Conservation (phyloP, 2,113 vertebrate species). For the Gymnarchus niloticus region DNA sequence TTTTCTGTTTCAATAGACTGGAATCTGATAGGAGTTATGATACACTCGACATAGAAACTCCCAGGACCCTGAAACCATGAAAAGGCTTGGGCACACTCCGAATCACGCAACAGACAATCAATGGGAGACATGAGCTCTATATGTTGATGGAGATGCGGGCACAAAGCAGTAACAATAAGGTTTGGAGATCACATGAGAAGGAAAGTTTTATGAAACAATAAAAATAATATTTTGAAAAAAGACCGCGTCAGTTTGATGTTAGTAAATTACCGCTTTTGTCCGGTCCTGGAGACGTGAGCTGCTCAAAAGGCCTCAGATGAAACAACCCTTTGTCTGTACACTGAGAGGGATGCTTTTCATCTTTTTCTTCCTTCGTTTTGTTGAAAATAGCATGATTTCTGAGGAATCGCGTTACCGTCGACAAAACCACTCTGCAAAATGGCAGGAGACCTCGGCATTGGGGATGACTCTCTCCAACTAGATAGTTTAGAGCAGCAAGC, state of each 20-base stretch:
- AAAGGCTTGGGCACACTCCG: not conserved
- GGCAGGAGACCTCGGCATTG: constrained; percentile 28
- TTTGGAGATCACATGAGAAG: not conserved
- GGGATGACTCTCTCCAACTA: constrained; percentile 21
- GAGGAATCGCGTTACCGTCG: constrained; percentile 31
- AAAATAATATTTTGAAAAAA: constrained; percentile 22
- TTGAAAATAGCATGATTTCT: constrained; percentile 58
- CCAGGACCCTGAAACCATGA: constrained; percentile 32
- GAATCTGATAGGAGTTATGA: constrained; percentile 71
- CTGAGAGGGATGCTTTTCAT: constrained; percentile 43
- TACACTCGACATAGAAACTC: constrained; percentile 57
- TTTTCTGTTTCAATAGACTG: constrained; percentile 63
- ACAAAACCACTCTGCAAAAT: constrained; percentile 1
- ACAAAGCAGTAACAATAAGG: not conserved
- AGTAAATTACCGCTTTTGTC: constrained; percentile 55
- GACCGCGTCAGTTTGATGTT: constrained; percentile 41
- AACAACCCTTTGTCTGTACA: constrained; percentile 56
- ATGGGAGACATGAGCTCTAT: constrained; percentile 37
- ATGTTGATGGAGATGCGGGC: not conserved
- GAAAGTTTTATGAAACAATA: not conserved
- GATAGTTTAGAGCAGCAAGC: constrained; percentile 37
- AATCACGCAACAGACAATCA: constrained; percentile 22
- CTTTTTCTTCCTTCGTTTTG: constrained; percentile 54
- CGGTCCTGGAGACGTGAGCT: constrained; percentile 52
- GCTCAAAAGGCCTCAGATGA: constrained; percentile 59